phyloP scores from a whole-genome alignment of 2,797 vertebrate species.

The Phoeniculus purpureus region DNA sequence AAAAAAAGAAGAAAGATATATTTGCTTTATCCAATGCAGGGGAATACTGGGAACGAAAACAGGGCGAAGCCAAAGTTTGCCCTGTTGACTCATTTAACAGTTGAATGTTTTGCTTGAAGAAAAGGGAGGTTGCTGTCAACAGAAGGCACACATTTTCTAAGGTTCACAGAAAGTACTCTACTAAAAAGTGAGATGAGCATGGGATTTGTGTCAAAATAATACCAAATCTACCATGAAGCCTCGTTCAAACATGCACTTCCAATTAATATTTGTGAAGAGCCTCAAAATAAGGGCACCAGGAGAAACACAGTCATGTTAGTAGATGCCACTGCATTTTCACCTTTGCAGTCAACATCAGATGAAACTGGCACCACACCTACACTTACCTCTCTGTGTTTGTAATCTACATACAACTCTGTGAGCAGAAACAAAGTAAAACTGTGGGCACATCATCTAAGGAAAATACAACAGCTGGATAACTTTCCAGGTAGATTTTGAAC shows the following conservation, averaged over 20 bases:
- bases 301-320: not conserved
- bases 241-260: not conserved
- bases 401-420: not conserved
- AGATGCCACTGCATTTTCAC: not conserved
- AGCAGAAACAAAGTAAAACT: not conserved
- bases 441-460: accelerated
- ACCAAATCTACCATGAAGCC: not conserved
- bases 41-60: not conserved
- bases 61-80: not conserved
- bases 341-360: not conserved
- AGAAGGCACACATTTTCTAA: not conserved
- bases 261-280: not conserved
- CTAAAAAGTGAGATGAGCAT: not conserved
- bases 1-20: not conserved
- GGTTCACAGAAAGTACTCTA: not conserved
- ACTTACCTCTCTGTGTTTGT: not conserved
- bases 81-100: not conserved
- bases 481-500: not conserved
- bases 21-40: not conserved
- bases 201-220: not conserved
- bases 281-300: not conserved
- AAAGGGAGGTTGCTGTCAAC: not conserved
- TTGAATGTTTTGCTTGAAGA: not conserved
- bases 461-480: not conserved
- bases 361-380: not conserved